Base-by-base conservation (phyloP, 2,113 vertebrate genomes). In the Sceloporus undulatus region DNA sequence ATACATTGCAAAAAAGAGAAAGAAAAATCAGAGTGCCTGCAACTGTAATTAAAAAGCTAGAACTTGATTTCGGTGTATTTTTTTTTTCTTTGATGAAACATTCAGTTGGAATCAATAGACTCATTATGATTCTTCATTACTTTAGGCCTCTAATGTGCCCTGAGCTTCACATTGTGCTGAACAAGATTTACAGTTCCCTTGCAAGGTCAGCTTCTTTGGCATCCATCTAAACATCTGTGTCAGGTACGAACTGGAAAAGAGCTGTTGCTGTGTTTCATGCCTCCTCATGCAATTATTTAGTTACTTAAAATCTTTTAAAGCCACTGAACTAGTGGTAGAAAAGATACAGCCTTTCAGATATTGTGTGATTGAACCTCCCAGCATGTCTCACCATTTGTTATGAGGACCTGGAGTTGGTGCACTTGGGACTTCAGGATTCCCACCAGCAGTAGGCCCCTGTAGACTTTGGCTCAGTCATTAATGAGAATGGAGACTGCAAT, bases 181-280 rank as follows among this genome's bases (percentile, higher is more conserved):
- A 79, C 2, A 73, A 5, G 1, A 1, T 75, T 83, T 62, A 66
- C 42, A 40, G 85, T 88, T 89, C 8, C 29, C 34, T 7, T 66
- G 18, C 27, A 73, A 87, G 90, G 21, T 84, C 40, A 65, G 23
- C 84, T 86, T 6, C n/a, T 65, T 85, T 81, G 14, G 75, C 85
- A 54, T 62, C 23, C 71, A 16, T 11, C 68, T 14, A 2, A 73
- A 54, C 84, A 79, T 87, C 73, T 52, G 19, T 81, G 62, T 21
- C 1, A 68, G 18, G 70, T 1, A 89, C 38, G 4, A 91, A 68
- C 3, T 71, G 42, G 9, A 82, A 81, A 83, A 68, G n/a, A 42
- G 3, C 59, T 68, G 4, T 62, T 25, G 74, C 56, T 79, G 38
- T 48, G 2, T 14, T 77, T 66, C 78, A 29, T 59, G 88, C 1